These are phyloP conservation scores for Pipistrellus kuhlii DNA, from an alignment of 2,797 vertebrate genomes.

Conservation along the genomic window DNA sequence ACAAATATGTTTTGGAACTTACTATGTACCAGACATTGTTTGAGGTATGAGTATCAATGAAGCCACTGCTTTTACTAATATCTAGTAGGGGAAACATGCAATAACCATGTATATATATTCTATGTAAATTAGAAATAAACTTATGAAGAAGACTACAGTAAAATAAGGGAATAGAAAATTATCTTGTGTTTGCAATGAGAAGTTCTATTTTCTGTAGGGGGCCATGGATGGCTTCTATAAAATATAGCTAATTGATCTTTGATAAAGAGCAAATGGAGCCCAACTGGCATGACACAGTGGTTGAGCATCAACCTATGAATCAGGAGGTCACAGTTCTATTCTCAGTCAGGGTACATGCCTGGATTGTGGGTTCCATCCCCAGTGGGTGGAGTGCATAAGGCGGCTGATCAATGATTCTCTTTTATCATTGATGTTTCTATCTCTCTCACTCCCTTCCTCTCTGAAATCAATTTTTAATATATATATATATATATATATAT, in stretches of 20 bases:
- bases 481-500: too few species aligned
- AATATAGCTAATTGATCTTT: background rate
- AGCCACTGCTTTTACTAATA: background rate
- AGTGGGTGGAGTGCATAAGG: too few species aligned
- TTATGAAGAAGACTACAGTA: background rate
- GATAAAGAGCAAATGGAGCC: background rate
- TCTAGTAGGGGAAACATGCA: background rate
- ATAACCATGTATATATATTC: background rate
- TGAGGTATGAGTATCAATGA: background rate
- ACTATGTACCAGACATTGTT: background rate
- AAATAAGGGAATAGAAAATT: background rate
- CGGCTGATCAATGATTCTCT: too few species aligned
- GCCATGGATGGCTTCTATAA: background rate
- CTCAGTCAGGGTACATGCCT: too few species aligned
- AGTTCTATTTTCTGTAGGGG: background rate
- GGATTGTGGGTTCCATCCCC: too few species aligned
- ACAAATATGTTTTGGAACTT: background rate
- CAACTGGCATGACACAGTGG: too few species aligned
- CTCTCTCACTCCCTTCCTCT: too few species aligned
- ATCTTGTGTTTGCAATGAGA: background rate
- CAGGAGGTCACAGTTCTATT: too few species aligned
- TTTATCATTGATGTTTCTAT: too few species aligned
- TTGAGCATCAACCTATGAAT: too few species aligned
- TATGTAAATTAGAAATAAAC: background rate
- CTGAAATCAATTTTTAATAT: too few species aligned